phyloP scores from a whole-genome alignment of 2,888 invertebrate genomes.

The Dichetophora obliterata region DNA sequence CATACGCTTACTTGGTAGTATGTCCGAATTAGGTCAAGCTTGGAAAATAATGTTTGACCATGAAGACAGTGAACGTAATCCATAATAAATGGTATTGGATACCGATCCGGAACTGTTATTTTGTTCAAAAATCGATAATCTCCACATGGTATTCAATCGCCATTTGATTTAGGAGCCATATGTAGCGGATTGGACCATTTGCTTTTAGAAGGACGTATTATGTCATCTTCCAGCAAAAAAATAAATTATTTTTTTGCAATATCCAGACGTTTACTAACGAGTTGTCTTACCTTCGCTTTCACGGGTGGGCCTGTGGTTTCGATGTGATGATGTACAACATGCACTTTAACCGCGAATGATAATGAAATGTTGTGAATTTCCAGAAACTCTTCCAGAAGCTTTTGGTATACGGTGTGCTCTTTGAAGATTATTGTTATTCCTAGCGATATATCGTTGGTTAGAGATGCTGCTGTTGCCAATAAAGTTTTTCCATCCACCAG shows the following conservation, averaged over 20 bases:
- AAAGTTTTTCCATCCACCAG: background rate
- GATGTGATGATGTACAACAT: background rate
- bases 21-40: slow-evolving; percentile 52
- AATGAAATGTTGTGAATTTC: background rate
- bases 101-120: background rate
- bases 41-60: slow-evolving; percentile 54
- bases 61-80: slow-evolving; percentile 47
- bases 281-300: too few species aligned
- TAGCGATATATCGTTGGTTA: background rate
- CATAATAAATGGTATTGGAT: slow-evolving; percentile 5
- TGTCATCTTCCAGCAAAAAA: too few species aligned
- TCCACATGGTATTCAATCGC: slow-evolving; percentile 19
- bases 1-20: slow-evolving; percentile 58
- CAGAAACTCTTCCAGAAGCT: background rate
- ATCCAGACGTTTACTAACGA: background rate
- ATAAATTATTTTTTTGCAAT: background rate
- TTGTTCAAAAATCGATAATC: slow-evolving; percentile 10
- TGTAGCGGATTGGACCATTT: slow-evolving; percentile 3
- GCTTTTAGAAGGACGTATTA: slow-evolving; percentile 10
- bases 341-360: background rate
- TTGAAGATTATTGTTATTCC: background rate
- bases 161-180: slow-evolving; percentile 13
- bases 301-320: background rate
- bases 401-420: too few species aligned
- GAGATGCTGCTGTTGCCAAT: background rate